These are phyloP conservation scores for Galaxias olidus DNA, from an alignment of 2,797 vertebrate genomes.

Conservation along the genomic window DNA sequence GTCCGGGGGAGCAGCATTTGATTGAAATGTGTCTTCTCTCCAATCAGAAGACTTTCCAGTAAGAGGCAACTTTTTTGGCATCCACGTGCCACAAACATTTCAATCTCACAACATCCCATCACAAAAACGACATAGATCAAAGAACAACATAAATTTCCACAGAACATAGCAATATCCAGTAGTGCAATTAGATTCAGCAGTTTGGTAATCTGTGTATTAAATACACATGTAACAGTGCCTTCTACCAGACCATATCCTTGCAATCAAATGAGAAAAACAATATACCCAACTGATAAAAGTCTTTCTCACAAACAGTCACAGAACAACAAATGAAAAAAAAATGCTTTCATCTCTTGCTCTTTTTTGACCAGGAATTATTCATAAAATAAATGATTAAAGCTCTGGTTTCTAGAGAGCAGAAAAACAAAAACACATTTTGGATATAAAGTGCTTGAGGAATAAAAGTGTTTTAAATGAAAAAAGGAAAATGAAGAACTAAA, in stretches of 20 bases:
- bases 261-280: slow-evolving; percentile 52
- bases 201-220: slow-evolving; percentile 74
- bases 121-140: slow-evolving; percentile 52
- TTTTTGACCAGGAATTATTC: slow-evolving; percentile 42
- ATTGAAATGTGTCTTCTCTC: slow-evolving; percentile 33
- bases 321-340: slow-evolving; percentile 17
- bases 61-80: slow-evolving; percentile 37
- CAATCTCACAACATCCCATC: slow-evolving; percentile 62
- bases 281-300: slow-evolving; percentile 47
- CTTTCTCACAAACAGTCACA: slow-evolving; percentile 21
- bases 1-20: slow-evolving; percentile 29
- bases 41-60: slow-evolving; percentile 27
- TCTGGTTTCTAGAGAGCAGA: slow-evolving; percentile 59
- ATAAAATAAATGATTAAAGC: slow-evolving; percentile 67
- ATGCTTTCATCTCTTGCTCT: slow-evolving; percentile 3
- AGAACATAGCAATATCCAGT: slow-evolving; percentile 69
- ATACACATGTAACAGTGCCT: slow-evolving; percentile 70
- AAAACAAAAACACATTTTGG: slow-evolving; percentile 58
- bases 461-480: slow-evolving; percentile 31
- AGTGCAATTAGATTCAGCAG: slow-evolving; percentile 80
- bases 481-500: slow-evolving; percentile 33
- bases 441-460: slow-evolving; percentile 42
- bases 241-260: slow-evolving; percentile 60
- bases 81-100: slow-evolving; percentile 47
- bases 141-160: slow-evolving; percentile 57